Conservation (phyloP, 2,113 vertebrate species). For the Dromas ardeola region DNA sequence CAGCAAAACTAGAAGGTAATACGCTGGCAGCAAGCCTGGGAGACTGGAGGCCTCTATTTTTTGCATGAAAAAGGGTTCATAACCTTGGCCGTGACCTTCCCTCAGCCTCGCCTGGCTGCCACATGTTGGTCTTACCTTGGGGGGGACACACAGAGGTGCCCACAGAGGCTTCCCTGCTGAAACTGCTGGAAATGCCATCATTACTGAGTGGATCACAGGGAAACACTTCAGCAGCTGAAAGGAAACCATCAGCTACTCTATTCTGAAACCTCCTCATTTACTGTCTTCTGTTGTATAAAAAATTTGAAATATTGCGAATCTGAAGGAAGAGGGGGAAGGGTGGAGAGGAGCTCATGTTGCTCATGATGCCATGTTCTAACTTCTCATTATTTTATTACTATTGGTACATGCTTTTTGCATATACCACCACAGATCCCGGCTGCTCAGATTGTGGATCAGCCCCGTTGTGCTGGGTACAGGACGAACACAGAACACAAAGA, state of each 20-base stretch:
- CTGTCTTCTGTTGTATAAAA: background rate
- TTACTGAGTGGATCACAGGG: background rate
- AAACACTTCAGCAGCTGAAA: background rate
- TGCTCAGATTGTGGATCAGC: background rate
- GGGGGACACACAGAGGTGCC: background rate
- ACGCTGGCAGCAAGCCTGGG: background rate
- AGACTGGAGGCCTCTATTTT: background rate
- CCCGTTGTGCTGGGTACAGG: background rate
- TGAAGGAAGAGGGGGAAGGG: background rate
- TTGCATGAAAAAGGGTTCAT: background rate
- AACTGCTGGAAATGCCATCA: background rate
- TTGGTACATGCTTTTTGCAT: background rate
- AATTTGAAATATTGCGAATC: background rate
- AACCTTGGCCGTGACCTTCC: background rate
- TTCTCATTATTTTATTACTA: background rate
- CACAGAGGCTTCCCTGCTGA: background rate
- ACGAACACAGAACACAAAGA: background rate
- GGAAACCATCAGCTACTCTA: background rate
- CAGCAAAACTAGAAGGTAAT: constrained; percentile 8
- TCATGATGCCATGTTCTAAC: background rate
- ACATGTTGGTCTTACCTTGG: background rate
- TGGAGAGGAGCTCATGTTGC: background rate
- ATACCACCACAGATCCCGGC: background rate
- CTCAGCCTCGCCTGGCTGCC: background rate
- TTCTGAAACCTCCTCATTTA: background rate